Percentiles rank a stretch among this genome's conserved stretches.
These are phyloP conservation scores for Cyclura pinguis DNA, from an alignment of 2,797 vertebrate genomes.

Conservation along the genomic window DNA sequence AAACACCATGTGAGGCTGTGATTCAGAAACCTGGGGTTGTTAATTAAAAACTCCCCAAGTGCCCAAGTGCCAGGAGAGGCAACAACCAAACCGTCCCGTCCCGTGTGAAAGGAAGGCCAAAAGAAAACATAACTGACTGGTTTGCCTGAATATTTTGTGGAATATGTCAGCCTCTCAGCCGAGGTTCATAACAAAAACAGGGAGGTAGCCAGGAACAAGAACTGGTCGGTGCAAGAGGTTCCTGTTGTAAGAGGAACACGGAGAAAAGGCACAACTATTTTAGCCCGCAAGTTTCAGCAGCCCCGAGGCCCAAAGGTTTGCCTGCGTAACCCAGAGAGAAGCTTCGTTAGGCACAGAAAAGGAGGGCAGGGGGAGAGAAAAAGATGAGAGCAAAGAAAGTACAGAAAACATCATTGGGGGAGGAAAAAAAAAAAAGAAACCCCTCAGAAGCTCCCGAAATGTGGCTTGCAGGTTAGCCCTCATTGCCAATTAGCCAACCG, in stretches of 20 bases:
- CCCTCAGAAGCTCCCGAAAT: not conserved
- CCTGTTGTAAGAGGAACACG: not conserved
- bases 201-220: conserved; percentile 30
- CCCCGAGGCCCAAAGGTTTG: not conserved
- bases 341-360: not conserved
- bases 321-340: not conserved
- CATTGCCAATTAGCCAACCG: conserved; percentile 23
- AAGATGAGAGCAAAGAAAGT: not conserved
- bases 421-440: not conserved
- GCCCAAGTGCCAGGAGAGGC: conserved; percentile 63
- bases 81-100: conserved; percentile 59
- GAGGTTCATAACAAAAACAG: not conserved
- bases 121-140: conserved; percentile 64
- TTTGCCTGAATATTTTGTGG: conserved; percentile 71
- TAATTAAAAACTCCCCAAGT: conserved; percentile 78
- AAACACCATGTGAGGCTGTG: conserved; percentile 75
- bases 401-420: not conserved
- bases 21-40: conserved; percentile 81
- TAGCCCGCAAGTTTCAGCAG: not conserved
- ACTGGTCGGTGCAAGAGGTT: conserved; percentile 64
- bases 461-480: conserved; percentile 18
- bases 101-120: not conserved
- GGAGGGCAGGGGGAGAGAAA: not conserved
- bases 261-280: not conserved
- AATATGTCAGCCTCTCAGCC: conserved; percentile 52